Evolutionary conservation across 1,140 invertebrate genomes (phyloP).

Genomic region (Orchestia grillus): DNA sequence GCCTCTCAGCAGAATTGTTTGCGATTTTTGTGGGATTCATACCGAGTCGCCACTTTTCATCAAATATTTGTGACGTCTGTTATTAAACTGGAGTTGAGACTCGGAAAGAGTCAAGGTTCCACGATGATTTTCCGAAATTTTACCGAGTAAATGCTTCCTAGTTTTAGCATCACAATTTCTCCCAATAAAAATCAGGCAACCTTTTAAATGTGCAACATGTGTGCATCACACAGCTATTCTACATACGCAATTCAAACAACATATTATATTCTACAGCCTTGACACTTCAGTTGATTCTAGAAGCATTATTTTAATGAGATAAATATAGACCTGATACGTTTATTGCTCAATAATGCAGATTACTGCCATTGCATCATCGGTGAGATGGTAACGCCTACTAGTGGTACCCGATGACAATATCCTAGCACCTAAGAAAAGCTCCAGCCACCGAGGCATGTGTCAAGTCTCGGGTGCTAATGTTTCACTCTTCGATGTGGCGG

Average conservation of each 20-base stretch:
- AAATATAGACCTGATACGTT: neutral
- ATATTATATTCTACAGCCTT: neutral
- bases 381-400: neutral
- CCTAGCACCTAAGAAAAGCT: neutral
- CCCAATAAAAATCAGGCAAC: neutral
- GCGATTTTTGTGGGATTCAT: neutral
- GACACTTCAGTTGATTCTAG: neutral
- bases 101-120: neutral
- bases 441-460: neutral
- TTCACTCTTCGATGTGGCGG: neutral
- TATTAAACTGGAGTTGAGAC: neutral
- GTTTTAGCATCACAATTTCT: neutral
- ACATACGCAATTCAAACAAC: neutral
- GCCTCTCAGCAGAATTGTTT: neutral
- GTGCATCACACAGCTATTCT: neutral
- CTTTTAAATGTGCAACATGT: too few relatives aligned
- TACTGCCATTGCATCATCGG: too few relatives aligned
- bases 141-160: neutral
- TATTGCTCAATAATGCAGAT: neutral
- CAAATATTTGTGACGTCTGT: neutral
- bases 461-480: neutral
- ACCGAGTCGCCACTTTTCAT: neutral
- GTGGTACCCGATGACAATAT: neutral
- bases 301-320: neutral
- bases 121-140: neutral